Base-by-base conservation (phyloP, 2,797 vertebrate species). In the Sebastes steindachneri region DNA sequence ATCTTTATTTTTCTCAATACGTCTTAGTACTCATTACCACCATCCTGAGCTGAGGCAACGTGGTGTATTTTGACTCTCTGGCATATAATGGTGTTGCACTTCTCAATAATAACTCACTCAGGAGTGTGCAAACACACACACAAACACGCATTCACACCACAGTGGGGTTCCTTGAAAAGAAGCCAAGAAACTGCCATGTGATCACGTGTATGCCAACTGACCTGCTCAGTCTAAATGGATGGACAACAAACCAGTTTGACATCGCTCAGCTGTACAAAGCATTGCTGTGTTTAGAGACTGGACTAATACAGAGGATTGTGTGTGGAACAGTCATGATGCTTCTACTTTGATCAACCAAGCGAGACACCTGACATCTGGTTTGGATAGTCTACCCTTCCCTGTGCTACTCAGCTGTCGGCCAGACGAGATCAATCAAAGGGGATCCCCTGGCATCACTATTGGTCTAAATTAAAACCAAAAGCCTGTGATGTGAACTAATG, bases 41-140 rank as follows among this genome's bases (percentile, higher is more conserved):
- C 71, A 81, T 14, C 11, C 48, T 17, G 25, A 21, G 29, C 62
- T 66, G 25, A 35, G 33, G 15, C 29, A 75, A 67, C 28, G 45
- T n/a, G 37, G 37, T 60, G 85, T 91, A 91, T 93, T 93, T 90
- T 88, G 60, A 93, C 74, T 77, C 65, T 53, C 26, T 77, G 66
- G 79, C 68, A 87, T 53, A 87, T 45, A 86, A 87, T 84, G 73
- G 12, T 64, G 41, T 65, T 77, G 55, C 68, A 88, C 78, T 83
- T 79, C 62, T 74, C 0, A 48, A 19, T 28, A 35, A 7, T 81
- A 77, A 80, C 73, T 76, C 31, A 66, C 41, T 41, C 23, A 64
- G 51, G 29, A 58, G 9, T 26, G 54, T 31, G 64, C 53, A 65
- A 8, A 70, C 21, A 60, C 68, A 64, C 41, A 73, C 29, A 25